Evolutionary conservation across 1,140 invertebrate genomes (phyloP).

Genomic region (Drosophila bifasciata): DNA sequence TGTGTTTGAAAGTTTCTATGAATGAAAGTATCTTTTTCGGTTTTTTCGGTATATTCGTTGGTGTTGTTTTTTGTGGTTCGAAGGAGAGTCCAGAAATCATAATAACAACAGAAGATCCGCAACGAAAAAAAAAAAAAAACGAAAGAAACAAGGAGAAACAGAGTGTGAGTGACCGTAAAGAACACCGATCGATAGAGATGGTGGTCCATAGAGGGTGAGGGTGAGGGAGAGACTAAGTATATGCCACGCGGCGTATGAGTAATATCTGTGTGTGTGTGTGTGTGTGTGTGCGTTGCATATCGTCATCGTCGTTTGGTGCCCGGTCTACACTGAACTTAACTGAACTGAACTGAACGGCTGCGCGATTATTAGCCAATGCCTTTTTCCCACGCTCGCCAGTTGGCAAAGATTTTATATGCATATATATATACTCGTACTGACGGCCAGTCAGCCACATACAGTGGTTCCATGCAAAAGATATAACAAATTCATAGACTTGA

Average conservation of each 20-base stretch:
- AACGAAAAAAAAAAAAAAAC: slow-evolving; percentile 44
- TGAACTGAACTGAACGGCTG: slow-evolving; percentile 32
- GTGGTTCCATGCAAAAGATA: slow-evolving; percentile 14
- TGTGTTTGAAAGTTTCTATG: slow-evolving; percentile 72
- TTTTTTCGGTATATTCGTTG: too few relatives aligned
- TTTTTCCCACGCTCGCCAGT: slow-evolving; percentile 71
- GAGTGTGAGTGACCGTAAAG: slow-evolving; percentile 46
- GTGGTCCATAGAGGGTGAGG: neutral
- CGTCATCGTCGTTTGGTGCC: neutral
- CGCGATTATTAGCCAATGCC: slow-evolving; percentile 48
- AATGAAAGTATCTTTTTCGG: slow-evolving; percentile 66
- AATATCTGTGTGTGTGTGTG: slow-evolving; percentile 53
- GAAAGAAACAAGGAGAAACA: too few relatives aligned
- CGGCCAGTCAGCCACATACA: slow-evolving; percentile 45
- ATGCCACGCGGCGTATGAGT: slow-evolving; percentile 65
- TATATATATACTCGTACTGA: slow-evolving; percentile 23
- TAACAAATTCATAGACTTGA: too few relatives aligned
- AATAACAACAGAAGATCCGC: slow-evolving; percentile 51
- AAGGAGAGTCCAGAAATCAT: slow-evolving; percentile 38
- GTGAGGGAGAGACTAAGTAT: too few relatives aligned
- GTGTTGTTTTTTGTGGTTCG: too few relatives aligned
- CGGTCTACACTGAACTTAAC: slow-evolving; percentile 1
- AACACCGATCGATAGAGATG: neutral
- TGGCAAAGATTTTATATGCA: slow-evolving; percentile 53
- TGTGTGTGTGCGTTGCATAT: slow-evolving; percentile 51